Evolutionary conservation across 2,113 vertebrate genomes (phyloP).

Genomic region (Chionis minor): DNA sequence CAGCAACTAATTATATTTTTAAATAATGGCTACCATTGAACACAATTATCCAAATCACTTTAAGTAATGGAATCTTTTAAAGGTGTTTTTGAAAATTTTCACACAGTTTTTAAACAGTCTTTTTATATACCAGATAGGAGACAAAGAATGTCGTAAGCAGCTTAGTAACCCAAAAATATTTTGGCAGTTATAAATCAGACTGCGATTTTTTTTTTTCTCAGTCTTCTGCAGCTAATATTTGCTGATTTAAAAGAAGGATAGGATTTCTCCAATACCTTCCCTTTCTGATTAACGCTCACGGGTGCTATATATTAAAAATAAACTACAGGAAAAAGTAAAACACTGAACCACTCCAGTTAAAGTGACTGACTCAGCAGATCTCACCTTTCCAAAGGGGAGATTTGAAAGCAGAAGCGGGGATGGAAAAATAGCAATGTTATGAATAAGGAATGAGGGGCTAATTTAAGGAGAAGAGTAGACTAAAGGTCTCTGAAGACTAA

Average conservation of each 20-base stretch:
- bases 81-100: constrained; percentile 86
- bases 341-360: neutral
- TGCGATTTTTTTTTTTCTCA: neutral
- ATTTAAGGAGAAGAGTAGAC: constrained; percentile 6
- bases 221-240: neutral
- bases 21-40: constrained; percentile 94
- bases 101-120: constrained; percentile 81
- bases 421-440: constrained; percentile 1
- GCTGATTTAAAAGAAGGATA: neutral
- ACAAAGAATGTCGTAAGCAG: constrained; percentile 68
- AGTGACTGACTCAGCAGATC: constrained; percentile 31
- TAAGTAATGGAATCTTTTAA: constrained; percentile 94
- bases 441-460: constrained; percentile 33
- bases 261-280: neutral
- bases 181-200: constrained; percentile 45
- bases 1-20: constrained; percentile 96
- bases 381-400: neutral
- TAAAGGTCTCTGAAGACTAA: neutral
- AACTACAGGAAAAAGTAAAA: neutral
- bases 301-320: neutral
- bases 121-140: constrained; percentile 69
- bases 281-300: neutral
- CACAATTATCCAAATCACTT: constrained; percentile 93
- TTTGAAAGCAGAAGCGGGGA: neutral
- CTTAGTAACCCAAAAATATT: constrained; percentile 61